phyloP scores from a whole-genome alignment of 2,888 invertebrate species.

The Ametastegia equiseti region DNA sequence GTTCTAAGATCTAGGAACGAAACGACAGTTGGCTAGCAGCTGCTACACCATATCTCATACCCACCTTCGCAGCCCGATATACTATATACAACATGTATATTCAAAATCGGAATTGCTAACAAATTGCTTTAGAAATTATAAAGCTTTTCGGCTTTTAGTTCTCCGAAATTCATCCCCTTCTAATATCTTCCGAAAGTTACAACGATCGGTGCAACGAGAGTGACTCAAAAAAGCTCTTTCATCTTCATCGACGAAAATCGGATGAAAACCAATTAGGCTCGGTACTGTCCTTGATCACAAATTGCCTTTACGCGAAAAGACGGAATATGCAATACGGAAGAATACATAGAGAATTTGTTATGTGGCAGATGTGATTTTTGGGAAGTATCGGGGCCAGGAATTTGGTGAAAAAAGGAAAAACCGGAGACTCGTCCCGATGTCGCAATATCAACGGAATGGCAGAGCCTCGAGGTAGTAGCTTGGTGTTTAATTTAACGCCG shows the following conservation, averaged over 20 bases:
- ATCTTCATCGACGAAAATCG: too few species aligned
- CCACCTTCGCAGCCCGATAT: constrained; percentile 41
- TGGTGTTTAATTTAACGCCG: constrained; percentile 66
- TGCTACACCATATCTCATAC: constrained; percentile 39
- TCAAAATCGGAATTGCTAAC: neutral
- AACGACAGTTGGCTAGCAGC: constrained; percentile 46
- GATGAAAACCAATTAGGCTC: too few species aligned
- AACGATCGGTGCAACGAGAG: too few species aligned
- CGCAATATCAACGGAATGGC: constrained; percentile 45
- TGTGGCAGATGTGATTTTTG: neutral
- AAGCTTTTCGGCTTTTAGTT: neutral
- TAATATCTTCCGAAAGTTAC: too few species aligned
- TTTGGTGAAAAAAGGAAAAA: neutral
- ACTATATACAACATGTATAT: neutral
- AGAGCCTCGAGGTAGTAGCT: constrained; percentile 56
- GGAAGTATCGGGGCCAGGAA: constrained; percentile 1
- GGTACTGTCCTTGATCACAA: too few species aligned
- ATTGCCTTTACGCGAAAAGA: neutral
- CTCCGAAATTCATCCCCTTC: neutral
- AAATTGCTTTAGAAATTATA: neutral
- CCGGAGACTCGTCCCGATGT: neutral
- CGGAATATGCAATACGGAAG: neutral
- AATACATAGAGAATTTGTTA: neutral
- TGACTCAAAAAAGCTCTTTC: too few species aligned
- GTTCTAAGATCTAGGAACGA: constrained; percentile 13